Conservation (phyloP, 2,797 vertebrate species). For the Lithobates sylvaticus region DNA sequence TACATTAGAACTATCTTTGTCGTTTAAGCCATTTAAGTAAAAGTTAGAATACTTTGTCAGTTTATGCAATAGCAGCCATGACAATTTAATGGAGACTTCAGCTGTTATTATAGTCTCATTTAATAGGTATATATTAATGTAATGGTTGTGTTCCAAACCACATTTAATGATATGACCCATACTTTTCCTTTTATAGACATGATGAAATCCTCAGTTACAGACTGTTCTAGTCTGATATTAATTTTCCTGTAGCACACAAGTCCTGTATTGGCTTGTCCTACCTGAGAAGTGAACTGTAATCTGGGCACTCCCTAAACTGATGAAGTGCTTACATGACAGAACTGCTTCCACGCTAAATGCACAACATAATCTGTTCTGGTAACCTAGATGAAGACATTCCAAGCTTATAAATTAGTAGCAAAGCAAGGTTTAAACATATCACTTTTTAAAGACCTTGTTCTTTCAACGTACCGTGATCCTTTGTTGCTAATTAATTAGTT, state of each 20-base stretch:
- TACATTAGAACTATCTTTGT: not conserved
- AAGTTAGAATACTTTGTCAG: not conserved
- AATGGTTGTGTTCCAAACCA: slow-evolving; percentile 29
- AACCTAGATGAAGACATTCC: not conserved
- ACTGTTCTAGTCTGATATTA: slow-evolving; percentile 61
- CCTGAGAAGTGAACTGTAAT: slow-evolving; percentile 66
- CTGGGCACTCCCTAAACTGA: slow-evolving; percentile 64
- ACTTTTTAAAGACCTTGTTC: not conserved
- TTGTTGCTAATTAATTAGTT: too few species aligned
- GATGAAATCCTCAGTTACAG: slow-evolving; percentile 34
- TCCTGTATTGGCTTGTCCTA: slow-evolving; percentile 73
- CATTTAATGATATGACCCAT: slow-evolving; percentile 10
- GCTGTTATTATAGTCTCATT: slow-evolving; percentile 4
- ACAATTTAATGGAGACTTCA: not conserved
- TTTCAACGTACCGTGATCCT: not conserved
- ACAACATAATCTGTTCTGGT: not conserved
- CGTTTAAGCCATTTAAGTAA: not conserved
- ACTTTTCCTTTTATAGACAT: slow-evolving; percentile 31
- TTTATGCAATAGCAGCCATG: not conserved
- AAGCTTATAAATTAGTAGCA: not conserved
- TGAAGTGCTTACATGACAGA: slow-evolving; percentile 53
- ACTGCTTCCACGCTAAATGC: not conserved
- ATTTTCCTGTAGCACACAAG: slow-evolving; percentile 48
- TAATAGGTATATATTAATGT: slow-evolving; percentile 2
- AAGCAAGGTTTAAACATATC: not conserved